Percentiles rank a stretch among this genome's conserved stretches.
These are phyloP conservation scores for Rhegmatorhina hoffmannsi DNA, from an alignment of 2,113 vertebrate species.

Conservation along the genomic window DNA sequence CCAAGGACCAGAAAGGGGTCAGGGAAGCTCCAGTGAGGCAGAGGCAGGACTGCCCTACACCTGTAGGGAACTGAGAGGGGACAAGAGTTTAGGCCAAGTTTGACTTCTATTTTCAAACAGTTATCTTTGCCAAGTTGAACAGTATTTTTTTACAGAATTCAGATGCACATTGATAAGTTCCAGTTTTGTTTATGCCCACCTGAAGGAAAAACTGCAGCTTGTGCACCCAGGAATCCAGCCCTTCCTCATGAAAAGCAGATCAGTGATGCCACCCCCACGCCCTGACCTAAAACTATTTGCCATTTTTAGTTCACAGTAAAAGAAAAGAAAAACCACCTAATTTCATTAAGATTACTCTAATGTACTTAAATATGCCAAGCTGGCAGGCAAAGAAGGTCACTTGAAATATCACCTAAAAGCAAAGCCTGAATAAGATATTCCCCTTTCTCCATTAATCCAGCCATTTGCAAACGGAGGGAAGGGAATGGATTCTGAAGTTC, in stretches of 20 bases:
- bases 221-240: not conserved
- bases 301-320: not conserved
- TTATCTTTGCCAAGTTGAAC: not conserved
- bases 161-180: accelerated
- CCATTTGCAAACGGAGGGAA: constrained; percentile 13
- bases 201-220: not conserved
- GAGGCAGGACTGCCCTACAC: not conserved
- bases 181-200: not conserved
- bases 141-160: not conserved
- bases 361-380: not conserved
- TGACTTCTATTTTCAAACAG: not conserved
- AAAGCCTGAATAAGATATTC: not conserved
- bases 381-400: constrained; percentile 6
- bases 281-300: not conserved
- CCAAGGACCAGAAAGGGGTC: not conserved
- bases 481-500: constrained; percentile 33
- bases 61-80: not conserved
- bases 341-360: not conserved
- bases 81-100: not conserved
- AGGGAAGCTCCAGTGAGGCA: not conserved
- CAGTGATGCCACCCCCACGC: not conserved
- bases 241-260: not conserved
- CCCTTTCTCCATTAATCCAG: constrained; percentile 19
- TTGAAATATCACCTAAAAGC: constrained; percentile 18
- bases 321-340: not conserved